Evolutionary conservation across 2,888 invertebrate species (phyloP), one percentile per base, ranked within the genome.

Genomic region (Girardia tigrina): DNA sequence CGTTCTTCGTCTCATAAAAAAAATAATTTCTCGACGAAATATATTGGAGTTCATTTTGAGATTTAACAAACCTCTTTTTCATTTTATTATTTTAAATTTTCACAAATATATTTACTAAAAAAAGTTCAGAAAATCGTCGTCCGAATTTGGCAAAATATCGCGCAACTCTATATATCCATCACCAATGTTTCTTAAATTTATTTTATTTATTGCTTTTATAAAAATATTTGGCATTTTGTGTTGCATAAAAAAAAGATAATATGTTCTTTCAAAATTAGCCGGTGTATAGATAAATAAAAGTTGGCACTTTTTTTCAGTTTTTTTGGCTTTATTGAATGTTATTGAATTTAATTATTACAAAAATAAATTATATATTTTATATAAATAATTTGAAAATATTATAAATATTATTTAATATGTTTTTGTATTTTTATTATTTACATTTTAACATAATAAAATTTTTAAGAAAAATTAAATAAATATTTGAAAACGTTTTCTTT

Each of bases 281-380:
- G 56, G 56, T 56, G 56, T 56, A 56, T 56, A 56, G 23, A 56
- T 56, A 56, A 56, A 56, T 12, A 56, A n/a, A 56, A 8, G n/a
- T 56, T 56, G 8, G 56, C 56, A 12, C 8, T 56, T 56, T 6
- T 56, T 56, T 56, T 56, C n/a, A n/a, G n/a, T 56, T 4, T 20
- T 2, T 12, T 4, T 56, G 56, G 36, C 8, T 36, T 16, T 56
- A 16, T 56, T 56, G n/a, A 20, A 6, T 56, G 4, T 56, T 56
- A n/a, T n/a, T 12, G 4, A 20, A 8, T 56, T 56, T 56, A n/a
- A n/a, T n/a, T n/a, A n/a, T n/a, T n/a, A n/a, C n/a, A n/a, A n/a
- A n/a, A n/a, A n/a, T n/a, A n/a, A n/a, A n/a, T n/a, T n/a, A n/a
- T n/a, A n/a, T n/a, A n/a, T n/a, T n/a, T n/a, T n/a, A n/a, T n/a